Conservation (phyloP, 2,113 vertebrate genomes). For the Saccopteryx leptura region DNA sequence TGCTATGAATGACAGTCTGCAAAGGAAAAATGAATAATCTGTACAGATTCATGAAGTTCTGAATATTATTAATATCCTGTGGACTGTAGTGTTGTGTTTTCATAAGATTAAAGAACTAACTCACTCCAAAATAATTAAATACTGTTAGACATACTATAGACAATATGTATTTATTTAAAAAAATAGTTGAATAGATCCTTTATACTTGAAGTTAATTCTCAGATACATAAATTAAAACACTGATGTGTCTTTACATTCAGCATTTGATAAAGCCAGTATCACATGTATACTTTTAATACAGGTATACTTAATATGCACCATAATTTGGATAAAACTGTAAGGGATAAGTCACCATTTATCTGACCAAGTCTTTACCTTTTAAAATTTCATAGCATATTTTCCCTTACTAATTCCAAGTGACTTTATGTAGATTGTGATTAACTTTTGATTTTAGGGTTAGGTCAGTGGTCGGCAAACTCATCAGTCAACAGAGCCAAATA, state of each 20-base stretch:
- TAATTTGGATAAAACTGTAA: background rate
- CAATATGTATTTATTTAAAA: background rate
- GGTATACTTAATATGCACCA: background rate
- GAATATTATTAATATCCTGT: background rate
- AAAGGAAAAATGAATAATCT: constrained; percentile 18
- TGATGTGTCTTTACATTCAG: background rate
- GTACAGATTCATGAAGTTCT: background rate
- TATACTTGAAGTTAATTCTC: background rate
- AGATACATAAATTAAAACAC: background rate
- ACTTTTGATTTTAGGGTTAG: background rate
- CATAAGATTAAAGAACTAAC: background rate
- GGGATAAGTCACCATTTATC: background rate
- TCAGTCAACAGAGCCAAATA: no score
- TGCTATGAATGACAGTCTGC: background rate
- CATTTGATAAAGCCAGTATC: constrained; percentile 27
- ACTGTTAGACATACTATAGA: background rate
- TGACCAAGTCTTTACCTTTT: background rate
- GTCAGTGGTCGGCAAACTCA: background rate
- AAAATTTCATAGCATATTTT: constrained; percentile 5
- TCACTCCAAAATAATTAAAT: background rate
- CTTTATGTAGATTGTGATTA: background rate
- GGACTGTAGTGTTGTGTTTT: background rate
- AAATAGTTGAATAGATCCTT: constrained; percentile 14
- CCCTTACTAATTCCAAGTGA: background rate
- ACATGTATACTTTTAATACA: background rate